Evolutionary conservation across 1,140 invertebrate species (phyloP).

Genomic region (Macrosteles quadrilineatus): DNA sequence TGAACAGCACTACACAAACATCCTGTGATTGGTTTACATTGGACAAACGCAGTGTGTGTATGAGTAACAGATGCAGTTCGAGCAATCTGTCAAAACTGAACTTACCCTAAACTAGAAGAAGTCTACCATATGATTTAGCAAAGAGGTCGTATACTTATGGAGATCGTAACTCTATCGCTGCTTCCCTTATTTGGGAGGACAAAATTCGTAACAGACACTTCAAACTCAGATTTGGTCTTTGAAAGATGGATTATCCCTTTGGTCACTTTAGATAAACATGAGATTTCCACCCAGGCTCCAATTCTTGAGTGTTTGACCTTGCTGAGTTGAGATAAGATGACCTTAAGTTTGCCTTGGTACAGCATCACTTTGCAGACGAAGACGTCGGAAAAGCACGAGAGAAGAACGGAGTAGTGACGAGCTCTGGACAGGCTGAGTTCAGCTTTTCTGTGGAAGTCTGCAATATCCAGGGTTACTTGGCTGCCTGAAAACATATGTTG

Average conservation of each 20-base stretch:
- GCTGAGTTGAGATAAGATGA: not conserved
- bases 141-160: slow-evolving; percentile 16
- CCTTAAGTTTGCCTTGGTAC: not conserved
- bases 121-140: too few species aligned
- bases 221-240: slow-evolving; percentile 3
- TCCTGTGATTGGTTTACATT: too few species aligned
- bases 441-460: slow-evolving; percentile 5
- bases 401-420: slow-evolving; percentile 8
- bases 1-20: too few species aligned
- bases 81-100: too few species aligned
- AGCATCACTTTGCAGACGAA: slow-evolving; percentile 2
- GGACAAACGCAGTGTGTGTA: too few species aligned
- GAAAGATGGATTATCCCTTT: not conserved
- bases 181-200: not conserved
- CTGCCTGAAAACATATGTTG: not conserved
- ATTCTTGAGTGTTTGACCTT: not conserved
- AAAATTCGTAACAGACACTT: not conserved
- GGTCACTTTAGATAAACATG: not conserved
- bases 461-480: not conserved
- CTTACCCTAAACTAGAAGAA: too few species aligned
- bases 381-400: not conserved
- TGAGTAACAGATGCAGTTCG: too few species aligned
- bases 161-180: not conserved
- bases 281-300: not conserved
- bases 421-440: not conserved